Conservation (phyloP, 2,113 vertebrate species). For the Rhinichthys klamathensis region DNA sequence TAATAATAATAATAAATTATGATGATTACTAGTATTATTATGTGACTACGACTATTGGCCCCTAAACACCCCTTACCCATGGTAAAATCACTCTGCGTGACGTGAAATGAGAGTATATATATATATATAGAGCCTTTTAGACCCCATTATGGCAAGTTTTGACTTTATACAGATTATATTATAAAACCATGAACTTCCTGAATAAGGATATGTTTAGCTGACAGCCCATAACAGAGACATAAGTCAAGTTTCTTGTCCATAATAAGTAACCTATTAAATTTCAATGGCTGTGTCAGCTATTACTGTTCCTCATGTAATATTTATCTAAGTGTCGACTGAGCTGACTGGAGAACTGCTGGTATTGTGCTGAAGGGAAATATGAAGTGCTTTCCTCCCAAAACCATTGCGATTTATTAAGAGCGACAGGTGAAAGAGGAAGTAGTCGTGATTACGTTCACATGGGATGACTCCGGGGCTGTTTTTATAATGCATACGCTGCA, state of each 20-base stretch:
- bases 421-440: slow-evolving; percentile 18
- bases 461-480: slow-evolving; percentile 25
- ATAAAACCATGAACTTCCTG: slow-evolving; percentile 41
- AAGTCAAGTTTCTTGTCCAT: slow-evolving; percentile 28
- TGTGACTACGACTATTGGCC: neutral
- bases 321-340: slow-evolving; percentile 41
- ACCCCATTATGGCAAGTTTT: neutral
- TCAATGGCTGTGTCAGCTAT: slow-evolving; percentile 48
- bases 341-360: slow-evolving; percentile 11
- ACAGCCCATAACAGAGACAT: slow-evolving; percentile 20
- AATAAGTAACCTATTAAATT: slow-evolving; percentile 49
- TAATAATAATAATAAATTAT: too few relatives aligned
- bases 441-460: neutral
- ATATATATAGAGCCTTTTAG: slow-evolving; percentile 11
- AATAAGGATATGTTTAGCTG: slow-evolving; percentile 34
- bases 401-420: neutral
- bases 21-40: neutral
- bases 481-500: neutral
- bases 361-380: slow-evolving; percentile 17
- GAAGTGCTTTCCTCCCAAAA: neutral
- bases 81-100: neutral
- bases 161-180: slow-evolving; percentile 6
- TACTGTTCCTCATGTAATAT: slow-evolving; percentile 55
- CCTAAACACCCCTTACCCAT: neutral
- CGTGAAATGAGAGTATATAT: neutral